phyloP scores from a whole-genome alignment of 2,797 vertebrate species.

The Eremophila alpestris region DNA sequence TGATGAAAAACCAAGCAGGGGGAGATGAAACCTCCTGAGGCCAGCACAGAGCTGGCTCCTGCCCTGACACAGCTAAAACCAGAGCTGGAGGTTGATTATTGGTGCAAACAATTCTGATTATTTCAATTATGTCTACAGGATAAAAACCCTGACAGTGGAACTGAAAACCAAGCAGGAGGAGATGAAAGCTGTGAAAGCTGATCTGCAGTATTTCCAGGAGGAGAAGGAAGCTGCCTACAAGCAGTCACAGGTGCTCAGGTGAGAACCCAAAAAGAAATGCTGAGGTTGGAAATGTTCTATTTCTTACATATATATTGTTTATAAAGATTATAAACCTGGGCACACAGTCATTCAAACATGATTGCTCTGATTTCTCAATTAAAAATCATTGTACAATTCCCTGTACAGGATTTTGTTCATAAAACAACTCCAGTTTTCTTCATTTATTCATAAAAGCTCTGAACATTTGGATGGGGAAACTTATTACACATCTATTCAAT shows the following conservation, averaged over 20 bases:
- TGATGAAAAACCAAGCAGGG: constrained; percentile 54
- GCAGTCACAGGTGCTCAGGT: constrained; percentile 79
- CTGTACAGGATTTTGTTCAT: not conserved
- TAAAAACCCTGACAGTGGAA: constrained; percentile 67
- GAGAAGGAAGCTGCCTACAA: constrained; percentile 74
- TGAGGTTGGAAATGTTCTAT: not conserved
- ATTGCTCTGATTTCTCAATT: not conserved
- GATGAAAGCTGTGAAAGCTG: constrained; percentile 65
- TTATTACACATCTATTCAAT: not conserved
- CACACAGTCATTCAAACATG: not conserved
- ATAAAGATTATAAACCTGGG: not conserved
- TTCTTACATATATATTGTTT: not conserved
- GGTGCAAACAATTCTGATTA: not conserved
- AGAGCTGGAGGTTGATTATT: not conserved
- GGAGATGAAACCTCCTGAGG: too few relatives aligned
- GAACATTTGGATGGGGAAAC: not conserved
- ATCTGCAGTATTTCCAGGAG: constrained; percentile 62
- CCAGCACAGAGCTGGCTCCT: not conserved
- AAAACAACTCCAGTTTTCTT: not conserved
- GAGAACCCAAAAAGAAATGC: constrained; percentile 19
- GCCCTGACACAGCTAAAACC: not conserved
- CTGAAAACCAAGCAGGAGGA: constrained; percentile 75
- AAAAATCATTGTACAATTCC: not conserved
- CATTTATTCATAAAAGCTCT: not conserved
- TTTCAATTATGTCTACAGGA: constrained; percentile 60